Conservation (phyloP, 2,797 vertebrate species). For the Ispidina lecontei region DNA sequence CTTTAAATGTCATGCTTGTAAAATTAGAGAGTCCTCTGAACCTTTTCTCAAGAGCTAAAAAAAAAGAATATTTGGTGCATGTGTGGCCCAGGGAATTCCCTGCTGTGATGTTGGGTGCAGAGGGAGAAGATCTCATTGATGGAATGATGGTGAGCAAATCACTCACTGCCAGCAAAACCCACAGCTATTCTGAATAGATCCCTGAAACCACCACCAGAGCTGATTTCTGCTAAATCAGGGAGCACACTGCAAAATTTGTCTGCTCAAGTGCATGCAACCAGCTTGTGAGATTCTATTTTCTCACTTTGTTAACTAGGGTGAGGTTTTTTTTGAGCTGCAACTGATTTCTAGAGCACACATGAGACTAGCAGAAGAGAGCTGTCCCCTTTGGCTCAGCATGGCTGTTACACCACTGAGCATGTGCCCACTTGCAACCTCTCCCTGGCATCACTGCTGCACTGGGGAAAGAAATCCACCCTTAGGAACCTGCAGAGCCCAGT, state of each 20-base stretch:
- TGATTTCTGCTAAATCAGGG: constrained; percentile 31
- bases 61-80: not conserved
- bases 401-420: not conserved
- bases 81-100: not conserved
- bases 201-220: not conserved
- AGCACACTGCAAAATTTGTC: not conserved
- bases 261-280: not conserved
- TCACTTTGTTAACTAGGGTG: not conserved
- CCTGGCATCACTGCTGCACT: not conserved
- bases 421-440: not conserved
- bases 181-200: not conserved
- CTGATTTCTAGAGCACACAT: not conserved
- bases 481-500: not conserved
- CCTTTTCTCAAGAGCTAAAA: not conserved
- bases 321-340: not conserved
- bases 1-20: not conserved
- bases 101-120: not conserved
- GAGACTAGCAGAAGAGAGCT: not conserved
- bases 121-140: not conserved
- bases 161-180: not conserved
- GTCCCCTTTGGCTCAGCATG: not conserved
- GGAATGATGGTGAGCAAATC: not conserved
- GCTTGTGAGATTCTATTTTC: not conserved
- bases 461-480: not conserved
- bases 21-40: not conserved